phyloP scores from a whole-genome alignment of 92 coral and sea anemone genomes.

The Bergia sp. region DNA sequence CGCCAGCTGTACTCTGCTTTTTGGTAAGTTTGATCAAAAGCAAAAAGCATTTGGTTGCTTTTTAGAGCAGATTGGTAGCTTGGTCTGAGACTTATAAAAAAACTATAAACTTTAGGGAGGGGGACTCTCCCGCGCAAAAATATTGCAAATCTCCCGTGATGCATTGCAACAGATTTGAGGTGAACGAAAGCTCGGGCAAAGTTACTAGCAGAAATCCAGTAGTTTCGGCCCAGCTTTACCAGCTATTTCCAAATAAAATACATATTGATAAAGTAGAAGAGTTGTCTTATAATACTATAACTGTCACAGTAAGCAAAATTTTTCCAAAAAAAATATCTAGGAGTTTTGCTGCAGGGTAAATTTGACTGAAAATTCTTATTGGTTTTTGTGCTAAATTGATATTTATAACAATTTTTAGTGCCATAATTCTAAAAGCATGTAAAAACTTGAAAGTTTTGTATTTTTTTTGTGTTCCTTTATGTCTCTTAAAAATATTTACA shows the following conservation, averaged over 20 bases:
- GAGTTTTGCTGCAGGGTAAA: conserved; percentile 25
- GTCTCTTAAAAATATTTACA: conserved; percentile 19
- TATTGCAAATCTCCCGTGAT: too few species aligned
- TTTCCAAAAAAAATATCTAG: conserved; percentile 21
- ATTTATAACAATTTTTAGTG: conserved; percentile 25
- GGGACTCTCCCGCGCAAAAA: too few species aligned
- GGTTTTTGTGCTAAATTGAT: conserved; percentile 25
- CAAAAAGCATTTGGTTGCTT: too few species aligned
- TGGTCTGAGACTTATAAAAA: too few species aligned
- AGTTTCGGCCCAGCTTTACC: conserved; percentile 14
- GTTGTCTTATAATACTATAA: conserved; percentile 15
- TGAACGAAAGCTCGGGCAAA: conserved; percentile 14
- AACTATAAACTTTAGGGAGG: background rate
- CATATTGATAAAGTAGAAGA: conserved; percentile 18
- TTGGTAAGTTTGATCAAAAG: too few species aligned
- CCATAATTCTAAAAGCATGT: conserved; percentile 14
- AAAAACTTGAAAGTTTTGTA: conserved; percentile 26
- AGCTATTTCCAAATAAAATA: conserved; percentile 24
- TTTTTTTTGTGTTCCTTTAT: conserved; percentile 21
- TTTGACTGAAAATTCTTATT: conserved; percentile 15
- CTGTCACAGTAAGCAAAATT: background rate
- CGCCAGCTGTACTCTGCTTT: too few species aligned
- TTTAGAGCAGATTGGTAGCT: too few species aligned
- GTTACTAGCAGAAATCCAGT: conserved; percentile 12
- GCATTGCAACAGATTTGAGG: background rate